Conservation (phyloP, 2,113 vertebrate genomes). For the Rhynchomys soricoides region DNA sequence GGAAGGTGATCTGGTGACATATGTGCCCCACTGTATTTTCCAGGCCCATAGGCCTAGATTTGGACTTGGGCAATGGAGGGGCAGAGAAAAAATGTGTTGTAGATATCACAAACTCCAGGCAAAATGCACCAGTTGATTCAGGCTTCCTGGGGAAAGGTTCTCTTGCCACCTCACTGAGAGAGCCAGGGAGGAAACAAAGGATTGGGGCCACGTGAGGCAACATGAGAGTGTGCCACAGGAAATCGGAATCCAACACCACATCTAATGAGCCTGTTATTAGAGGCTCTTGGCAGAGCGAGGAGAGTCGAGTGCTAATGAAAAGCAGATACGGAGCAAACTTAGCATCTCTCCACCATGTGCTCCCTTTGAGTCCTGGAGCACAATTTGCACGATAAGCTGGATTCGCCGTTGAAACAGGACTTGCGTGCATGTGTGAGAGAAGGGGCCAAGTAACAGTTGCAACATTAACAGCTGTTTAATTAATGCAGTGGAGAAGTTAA, state of each 20-base stretch:
- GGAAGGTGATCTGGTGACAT: background rate
- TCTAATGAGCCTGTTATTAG: conserved; percentile 69
- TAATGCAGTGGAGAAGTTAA: conserved; percentile 11
- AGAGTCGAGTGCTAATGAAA: conserved; percentile 60
- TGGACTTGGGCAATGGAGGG: background rate
- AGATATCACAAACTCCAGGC: background rate
- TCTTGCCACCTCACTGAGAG: conserved; percentile 24
- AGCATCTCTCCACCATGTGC: background rate
- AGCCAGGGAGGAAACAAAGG: background rate
- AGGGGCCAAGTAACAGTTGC: background rate
- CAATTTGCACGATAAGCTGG: background rate
- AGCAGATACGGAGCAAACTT: conserved; percentile 58
- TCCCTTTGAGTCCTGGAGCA: conserved; percentile 2
- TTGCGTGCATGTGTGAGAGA: background rate
- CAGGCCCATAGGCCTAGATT: background rate
- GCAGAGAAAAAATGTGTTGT: background rate
- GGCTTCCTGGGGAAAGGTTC: conserved; percentile 3
- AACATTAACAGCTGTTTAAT: conserved; percentile 55
- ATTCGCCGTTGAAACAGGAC: background rate
- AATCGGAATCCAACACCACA: conserved; percentile 43
- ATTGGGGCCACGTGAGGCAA: conserved; percentile 3
- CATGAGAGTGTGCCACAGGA: conserved; percentile 33
- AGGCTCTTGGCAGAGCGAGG: conserved; percentile 50
- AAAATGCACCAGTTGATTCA: background rate
- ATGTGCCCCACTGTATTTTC: background rate